Base-by-base conservation (phyloP, 2,797 vertebrate genomes). In the Acrossocheilus wenchowensis region DNA sequence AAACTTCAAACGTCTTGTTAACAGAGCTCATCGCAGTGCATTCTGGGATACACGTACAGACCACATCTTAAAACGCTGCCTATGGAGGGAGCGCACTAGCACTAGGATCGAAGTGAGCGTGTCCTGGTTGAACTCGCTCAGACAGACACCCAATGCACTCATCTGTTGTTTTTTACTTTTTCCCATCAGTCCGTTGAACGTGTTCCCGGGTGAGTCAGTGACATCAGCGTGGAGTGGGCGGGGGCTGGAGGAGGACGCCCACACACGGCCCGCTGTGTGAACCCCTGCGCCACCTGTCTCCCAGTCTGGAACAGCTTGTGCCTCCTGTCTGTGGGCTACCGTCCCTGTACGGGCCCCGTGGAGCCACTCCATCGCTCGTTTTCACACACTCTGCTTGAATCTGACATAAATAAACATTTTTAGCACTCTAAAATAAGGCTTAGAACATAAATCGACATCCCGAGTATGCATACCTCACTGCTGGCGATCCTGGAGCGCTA, bases 231-330 rank as follows among this genome's bases (percentile, higher is more conserved):
- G 73, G 68, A 79, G 87, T 86, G 86, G 69, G 84, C 78, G 71
- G 68, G 73, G 83, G 84, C 34, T 93, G 91, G 91, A 91, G 91
- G 90, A 91, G 92, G 90, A 89, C 87, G 90, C 90, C 52, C 94
- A 94, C 95, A 94, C 94, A 95, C 94, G 90, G 81, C 91, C 81
- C 91, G 91, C 94, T 94, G 94, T 80, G 91, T 93, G 92, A 94
- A 94, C 93, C 92, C 92, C 90, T 91, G 92, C 86, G 89, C 95
- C 95, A 96, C 94, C 95, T 96, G 95, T 95, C 75, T 90, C 91
- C 91, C 92, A 90, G 93, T 92, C 93, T 95, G 95, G 89, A 90
- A 89, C 89, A 91, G 91, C 88, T 90, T 82, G 66, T 90, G 90
- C 90, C 91, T 90, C 89, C 87, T 80, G 87, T 89, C 88, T 92